A percentile compares a stretch with the other conserved stretches of the same genome.
These are phyloP conservation scores for Crossocerus cetratus DNA, from an alignment of 2,888 invertebrate species.

Conservation along the genomic window DNA sequence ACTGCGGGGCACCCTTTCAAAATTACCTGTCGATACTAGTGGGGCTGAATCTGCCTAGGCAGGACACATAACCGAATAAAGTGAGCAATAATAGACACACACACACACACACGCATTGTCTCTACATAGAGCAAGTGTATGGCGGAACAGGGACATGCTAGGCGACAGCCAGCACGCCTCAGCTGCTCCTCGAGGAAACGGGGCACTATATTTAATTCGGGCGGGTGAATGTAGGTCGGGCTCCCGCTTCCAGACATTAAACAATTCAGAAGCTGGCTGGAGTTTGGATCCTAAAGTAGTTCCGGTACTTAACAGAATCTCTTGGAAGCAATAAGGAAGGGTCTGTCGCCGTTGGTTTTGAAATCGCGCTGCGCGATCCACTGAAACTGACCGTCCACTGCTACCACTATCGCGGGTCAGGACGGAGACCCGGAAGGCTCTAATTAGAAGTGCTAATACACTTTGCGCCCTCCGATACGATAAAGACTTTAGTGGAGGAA, in stretches of 20 bases:
- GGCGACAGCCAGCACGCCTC: constrained; percentile 11
- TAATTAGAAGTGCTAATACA: constrained; percentile 31
- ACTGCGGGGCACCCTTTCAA: constrained; percentile 43
- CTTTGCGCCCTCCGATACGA: too few species aligned
- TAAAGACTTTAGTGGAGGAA: too few species aligned
- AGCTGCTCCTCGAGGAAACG: background rate
- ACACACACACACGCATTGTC: background rate
- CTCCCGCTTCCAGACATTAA: constrained; percentile 53
- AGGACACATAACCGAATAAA: constrained; percentile 47
- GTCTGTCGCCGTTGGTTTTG: constrained; percentile 24
- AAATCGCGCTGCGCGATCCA: constrained; percentile 29
- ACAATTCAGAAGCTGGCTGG: constrained; percentile 49
- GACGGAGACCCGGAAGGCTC: constrained; percentile 10
- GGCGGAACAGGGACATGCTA: constrained; percentile 1
- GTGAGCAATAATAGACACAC: constrained; percentile 47
- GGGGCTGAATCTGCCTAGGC: constrained; percentile 31
- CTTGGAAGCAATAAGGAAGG: constrained; percentile 29
- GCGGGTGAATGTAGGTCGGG: constrained; percentile 64
- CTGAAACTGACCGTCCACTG: constrained; percentile 30
- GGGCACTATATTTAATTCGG: constrained; percentile 63
- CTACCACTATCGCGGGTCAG: constrained; percentile 20
- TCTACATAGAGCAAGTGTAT: too few species aligned
- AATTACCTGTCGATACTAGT: constrained; percentile 49
- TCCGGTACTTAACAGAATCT: constrained; percentile 51
- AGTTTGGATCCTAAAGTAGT: constrained; percentile 54